A percentile compares a stretch with the other conserved stretches of the same genome.
These are phyloP conservation scores for Carassius gibelio DNA, from an alignment of 2,113 vertebrate genomes.

Conservation along the genomic window DNA sequence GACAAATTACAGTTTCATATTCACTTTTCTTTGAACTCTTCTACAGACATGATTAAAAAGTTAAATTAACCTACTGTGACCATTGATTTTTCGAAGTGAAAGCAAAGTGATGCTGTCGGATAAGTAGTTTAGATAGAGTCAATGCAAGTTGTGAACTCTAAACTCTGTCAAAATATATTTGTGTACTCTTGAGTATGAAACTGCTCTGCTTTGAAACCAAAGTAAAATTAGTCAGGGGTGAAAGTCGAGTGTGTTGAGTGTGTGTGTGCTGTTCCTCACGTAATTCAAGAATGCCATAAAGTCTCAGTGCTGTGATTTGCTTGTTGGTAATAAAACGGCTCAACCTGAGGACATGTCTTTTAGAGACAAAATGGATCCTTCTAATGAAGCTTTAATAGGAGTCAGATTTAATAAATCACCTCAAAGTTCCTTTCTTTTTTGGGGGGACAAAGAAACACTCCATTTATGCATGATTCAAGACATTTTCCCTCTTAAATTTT, in stretches of 20 bases:
- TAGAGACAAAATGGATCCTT: slow-evolving; percentile 5
- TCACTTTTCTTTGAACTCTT: slow-evolving; percentile 1
- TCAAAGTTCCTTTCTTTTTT: neutral
- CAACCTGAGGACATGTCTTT: slow-evolving; percentile 1
- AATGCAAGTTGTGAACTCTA: neutral
- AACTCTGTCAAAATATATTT: neutral
- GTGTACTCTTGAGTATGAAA: neutral
- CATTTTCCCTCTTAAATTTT: neutral
- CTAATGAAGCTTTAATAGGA: slow-evolving; percentile 32
- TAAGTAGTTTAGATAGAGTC: neutral
- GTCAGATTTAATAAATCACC: slow-evolving; percentile 24
- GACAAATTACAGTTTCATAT: neutral
- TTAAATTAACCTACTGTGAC: slow-evolving; percentile 21
- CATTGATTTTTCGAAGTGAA: slow-evolving; percentile 20
- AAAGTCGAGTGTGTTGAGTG: neutral
- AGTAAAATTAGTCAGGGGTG: neutral
- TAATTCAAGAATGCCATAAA: slow-evolving; percentile 10
- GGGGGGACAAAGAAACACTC: neutral
- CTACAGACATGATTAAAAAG: slow-evolving; percentile 11
- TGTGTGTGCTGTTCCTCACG: neutral
- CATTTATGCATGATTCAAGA: neutral
- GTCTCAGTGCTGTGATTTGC: slow-evolving; percentile 8
- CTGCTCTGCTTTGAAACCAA: neutral
- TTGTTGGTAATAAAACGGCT: slow-evolving; percentile 13
- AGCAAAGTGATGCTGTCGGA: neutral